Conservation (phyloP, 2,797 vertebrate species). For the Gallinago nigripennis region DNA sequence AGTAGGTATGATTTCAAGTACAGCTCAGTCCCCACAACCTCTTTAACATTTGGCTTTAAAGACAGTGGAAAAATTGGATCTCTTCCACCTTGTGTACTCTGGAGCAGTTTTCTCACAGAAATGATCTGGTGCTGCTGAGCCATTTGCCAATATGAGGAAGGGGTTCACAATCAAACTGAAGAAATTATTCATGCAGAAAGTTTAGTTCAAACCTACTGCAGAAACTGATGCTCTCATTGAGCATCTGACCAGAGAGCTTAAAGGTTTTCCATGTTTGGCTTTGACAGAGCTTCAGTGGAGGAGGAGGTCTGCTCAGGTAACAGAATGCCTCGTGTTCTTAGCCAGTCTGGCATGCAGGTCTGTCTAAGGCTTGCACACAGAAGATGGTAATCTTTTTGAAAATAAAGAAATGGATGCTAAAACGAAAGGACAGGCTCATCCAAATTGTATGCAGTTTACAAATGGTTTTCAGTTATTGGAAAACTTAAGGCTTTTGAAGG, state of each 20-base stretch:
- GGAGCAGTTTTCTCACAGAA: neutral
- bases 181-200: neutral
- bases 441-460: neutral
- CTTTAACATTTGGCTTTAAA: neutral
- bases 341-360: neutral
- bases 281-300: neutral
- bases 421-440: neutral
- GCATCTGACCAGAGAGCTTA: neutral
- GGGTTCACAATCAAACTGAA: neutral
- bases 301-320: neutral
- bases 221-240: neutral
- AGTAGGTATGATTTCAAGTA: neutral
- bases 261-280: neutral
- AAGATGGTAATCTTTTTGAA: neutral
- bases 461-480: neutral
- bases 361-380: neutral
- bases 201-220: neutral
- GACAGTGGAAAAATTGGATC: neutral
- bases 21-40: neutral
- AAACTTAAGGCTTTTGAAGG: neutral
- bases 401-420: neutral
- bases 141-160: accelerated
- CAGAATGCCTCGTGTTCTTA: neutral
- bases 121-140: neutral
- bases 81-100: neutral